Evolutionary conservation across 2,113 vertebrate genomes (phyloP).

Genomic region (Phalacrocorax brasilianus): DNA sequence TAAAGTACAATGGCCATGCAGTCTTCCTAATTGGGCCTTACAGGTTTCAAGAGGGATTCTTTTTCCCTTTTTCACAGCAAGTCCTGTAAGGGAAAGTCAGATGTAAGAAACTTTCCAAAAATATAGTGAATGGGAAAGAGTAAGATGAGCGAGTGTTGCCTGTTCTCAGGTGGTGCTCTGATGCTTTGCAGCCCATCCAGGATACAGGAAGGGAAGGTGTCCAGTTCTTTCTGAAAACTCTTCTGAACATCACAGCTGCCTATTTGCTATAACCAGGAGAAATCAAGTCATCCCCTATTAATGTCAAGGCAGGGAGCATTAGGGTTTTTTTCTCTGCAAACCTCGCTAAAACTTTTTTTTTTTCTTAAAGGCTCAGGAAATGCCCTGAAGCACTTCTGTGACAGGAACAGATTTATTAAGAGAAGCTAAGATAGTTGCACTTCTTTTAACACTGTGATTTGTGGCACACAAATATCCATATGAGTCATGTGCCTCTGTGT

Average conservation of each 20-base stretch:
- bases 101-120: neutral
- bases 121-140: neutral
- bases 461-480: neutral
- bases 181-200: neutral
- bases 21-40: neutral
- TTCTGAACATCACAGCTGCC: neutral
- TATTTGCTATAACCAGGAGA: neutral
- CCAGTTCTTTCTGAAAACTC: neutral
- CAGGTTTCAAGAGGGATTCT: neutral
- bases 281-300: neutral
- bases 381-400: neutral
- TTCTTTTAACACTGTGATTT: neutral
- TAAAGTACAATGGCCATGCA: neutral
- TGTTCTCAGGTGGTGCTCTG: neutral
- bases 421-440: neutral
- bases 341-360: neutral
- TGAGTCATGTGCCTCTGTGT: neutral
- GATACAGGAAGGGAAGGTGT: neutral
- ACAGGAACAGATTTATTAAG: neutral
- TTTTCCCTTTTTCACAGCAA: neutral
- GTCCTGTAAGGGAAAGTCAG: neutral
- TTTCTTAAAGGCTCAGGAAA: neutral
- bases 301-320: neutral
- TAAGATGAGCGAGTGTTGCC: neutral
- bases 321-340: neutral